These are phyloP conservation scores for Mionectes macconnelli DNA, from an alignment of 2,113 vertebrate genomes.

Conservation along the genomic window DNA sequence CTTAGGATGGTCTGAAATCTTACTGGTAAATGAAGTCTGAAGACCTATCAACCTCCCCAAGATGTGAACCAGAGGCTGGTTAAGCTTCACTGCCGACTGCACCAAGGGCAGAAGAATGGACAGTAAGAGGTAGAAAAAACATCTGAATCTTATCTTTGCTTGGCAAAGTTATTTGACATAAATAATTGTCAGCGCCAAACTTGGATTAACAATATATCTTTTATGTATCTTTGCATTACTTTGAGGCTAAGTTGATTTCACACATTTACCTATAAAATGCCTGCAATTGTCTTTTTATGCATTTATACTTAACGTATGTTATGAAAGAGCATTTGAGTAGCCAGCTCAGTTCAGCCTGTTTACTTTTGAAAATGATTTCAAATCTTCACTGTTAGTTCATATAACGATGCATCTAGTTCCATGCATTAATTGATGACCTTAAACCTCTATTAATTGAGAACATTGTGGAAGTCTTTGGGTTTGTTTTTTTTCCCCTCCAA, in stretches of 20 bases:
- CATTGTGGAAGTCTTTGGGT: fast-evolving
- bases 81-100: not conserved
- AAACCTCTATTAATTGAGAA: not conserved
- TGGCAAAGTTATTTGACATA: not conserved
- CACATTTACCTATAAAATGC: not conserved
- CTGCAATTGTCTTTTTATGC: not conserved
- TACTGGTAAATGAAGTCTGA: constrained; percentile 64
- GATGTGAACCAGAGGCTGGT: constrained; percentile 39
- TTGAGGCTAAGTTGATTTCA: not conserved
- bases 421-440: not conserved
- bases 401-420: not conserved
- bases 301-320: not conserved
- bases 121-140: not conserved
- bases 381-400: not conserved
- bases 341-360: not conserved
- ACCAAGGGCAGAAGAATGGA: not conserved
- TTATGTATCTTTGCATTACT: not conserved
- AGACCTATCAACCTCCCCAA: constrained; percentile 67
- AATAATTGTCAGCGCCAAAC: not conserved
- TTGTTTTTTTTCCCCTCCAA: fast-evolving
- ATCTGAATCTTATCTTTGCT: not conserved
- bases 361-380: not conserved
- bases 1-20: constrained; percentile 61
- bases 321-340: not conserved
- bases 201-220: not conserved